These are phyloP conservation scores for Pardosa pseudoannulata DNA, from an alignment of 2,888 invertebrate species.

Conservation along the genomic window DNA sequence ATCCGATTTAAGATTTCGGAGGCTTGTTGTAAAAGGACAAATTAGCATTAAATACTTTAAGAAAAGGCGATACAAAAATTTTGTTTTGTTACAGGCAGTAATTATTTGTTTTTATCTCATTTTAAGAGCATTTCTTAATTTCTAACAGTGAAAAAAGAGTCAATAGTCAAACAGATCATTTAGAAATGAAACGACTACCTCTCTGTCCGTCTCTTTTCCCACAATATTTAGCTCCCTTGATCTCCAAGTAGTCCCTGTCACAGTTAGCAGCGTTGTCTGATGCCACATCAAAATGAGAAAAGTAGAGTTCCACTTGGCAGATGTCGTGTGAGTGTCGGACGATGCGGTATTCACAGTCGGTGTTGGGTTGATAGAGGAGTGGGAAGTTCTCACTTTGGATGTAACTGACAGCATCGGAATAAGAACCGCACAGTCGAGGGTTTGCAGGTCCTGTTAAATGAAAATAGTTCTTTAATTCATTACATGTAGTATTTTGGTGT, in stretches of 20 bases:
- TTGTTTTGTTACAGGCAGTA: no score
- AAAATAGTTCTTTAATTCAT: no score
- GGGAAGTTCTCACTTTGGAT: conserved; percentile 74
- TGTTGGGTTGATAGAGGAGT: conserved; percentile 71
- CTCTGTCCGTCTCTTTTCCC: conserved; percentile 73
- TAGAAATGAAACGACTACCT: no score
- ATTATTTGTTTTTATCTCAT: no score
- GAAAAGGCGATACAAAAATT: no score
- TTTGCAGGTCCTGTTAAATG: conserved; percentile 33
- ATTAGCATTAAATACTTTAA: no score
- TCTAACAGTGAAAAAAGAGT: no score
- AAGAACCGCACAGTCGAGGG: conserved; percentile 63
- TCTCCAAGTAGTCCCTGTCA: conserved; percentile 73
- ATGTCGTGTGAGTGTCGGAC: conserved; percentile 59
- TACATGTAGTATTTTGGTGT: no score
- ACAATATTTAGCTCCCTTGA: conserved; percentile 73
- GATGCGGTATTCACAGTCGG: conserved; percentile 74
- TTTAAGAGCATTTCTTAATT: no score
- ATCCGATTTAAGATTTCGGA: no score
- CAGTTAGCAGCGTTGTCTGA: conserved; percentile 66
- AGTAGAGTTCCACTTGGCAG: conserved; percentile 73
- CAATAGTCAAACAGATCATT: no score
- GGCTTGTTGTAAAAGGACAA: no score
- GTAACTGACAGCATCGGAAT: conserved; percentile 27
- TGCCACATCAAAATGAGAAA: conserved; percentile 74